Evolutionary conservation across 2,888 invertebrate genomes (phyloP).

Genomic region (Ormyrus rosae): DNA sequence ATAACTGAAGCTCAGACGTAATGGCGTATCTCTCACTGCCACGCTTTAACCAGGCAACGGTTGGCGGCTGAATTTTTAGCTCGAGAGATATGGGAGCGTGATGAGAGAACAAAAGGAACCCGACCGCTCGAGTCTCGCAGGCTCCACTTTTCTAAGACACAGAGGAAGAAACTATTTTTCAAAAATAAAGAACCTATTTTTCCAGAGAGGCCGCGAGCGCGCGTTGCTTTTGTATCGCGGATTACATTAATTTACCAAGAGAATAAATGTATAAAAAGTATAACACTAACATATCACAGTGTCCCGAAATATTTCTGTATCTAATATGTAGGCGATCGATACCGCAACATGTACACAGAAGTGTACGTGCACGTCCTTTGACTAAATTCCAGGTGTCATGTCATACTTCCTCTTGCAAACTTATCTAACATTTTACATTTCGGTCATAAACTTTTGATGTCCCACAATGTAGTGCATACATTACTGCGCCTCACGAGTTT

Average conservation of each 20-base stretch:
- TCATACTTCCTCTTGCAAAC: constrained; percentile 15
- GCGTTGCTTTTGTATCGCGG: constrained; percentile 13
- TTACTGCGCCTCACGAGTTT: not conserved
- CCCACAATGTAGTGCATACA: constrained; percentile 1
- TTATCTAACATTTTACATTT: constrained; percentile 1
- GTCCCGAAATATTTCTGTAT: constrained; percentile 3
- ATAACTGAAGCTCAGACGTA: constrained; percentile 1
- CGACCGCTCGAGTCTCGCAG: not conserved
- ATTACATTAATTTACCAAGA: constrained; percentile 1
- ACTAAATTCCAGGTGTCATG: constrained; percentile 19
- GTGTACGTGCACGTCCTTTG: not conserved
- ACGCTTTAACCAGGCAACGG: constrained; percentile 9
- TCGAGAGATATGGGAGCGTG: constrained; percentile 14
- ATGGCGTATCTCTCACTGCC: constrained; percentile 40
- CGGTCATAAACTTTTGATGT: not conserved
- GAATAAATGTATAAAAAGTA: not conserved
- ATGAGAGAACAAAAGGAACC: not conserved
- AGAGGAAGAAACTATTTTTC: constrained; percentile 49
- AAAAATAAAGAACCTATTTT: constrained; percentile 46
- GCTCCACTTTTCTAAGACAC: constrained; percentile 30
- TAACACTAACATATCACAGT: constrained; percentile 26
- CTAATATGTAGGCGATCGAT: not conserved
- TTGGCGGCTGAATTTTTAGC: not conserved
- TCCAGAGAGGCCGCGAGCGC: constrained; percentile 31
- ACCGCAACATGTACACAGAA: not conserved